Evolutionary conservation across 2,888 invertebrate species (phyloP).

Genomic region (Erebia epiphron): DNA sequence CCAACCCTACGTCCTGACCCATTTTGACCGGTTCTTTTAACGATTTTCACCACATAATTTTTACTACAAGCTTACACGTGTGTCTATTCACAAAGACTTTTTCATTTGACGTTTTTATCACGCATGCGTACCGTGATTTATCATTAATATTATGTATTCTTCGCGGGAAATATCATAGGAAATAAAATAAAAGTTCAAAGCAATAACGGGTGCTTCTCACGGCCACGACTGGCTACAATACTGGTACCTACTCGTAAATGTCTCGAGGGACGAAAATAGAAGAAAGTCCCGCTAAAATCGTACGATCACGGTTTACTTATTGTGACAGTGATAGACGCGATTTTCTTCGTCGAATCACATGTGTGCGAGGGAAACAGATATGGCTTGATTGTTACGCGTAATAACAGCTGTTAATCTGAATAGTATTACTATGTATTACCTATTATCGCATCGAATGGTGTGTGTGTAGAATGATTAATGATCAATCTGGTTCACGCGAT

Average conservation of each 20-base stretch:
- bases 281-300: conserved; percentile 29
- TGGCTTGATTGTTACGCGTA: conserved; percentile 15
- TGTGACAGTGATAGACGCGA: conserved; percentile 26
- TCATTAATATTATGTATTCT: background rate
- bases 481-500: background rate
- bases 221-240: conserved; percentile 19
- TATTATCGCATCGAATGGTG: conserved; percentile 5
- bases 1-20: conserved; percentile 58
- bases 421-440: background rate
- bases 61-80: conserved; percentile 1
- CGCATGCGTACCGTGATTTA: conserved; percentile 41
- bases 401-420: conserved; percentile 24
- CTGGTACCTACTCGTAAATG: background rate
- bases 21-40: conserved; percentile 51
- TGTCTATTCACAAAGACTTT: background rate
- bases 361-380: conserved; percentile 25
- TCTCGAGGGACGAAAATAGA: conserved; percentile 36
- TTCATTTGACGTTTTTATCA: conserved; percentile 38
- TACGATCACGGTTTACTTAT: conserved; percentile 12
- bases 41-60: conserved; percentile 33
- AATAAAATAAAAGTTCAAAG: conserved; percentile 3
- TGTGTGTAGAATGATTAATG: background rate
- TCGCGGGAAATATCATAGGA: background rate
- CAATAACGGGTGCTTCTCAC: conserved; percentile 5
- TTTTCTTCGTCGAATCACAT: background rate